Evolutionary conservation across 2,888 invertebrate genomes (phyloP).

Genomic region (Cantharis lateralis): DNA sequence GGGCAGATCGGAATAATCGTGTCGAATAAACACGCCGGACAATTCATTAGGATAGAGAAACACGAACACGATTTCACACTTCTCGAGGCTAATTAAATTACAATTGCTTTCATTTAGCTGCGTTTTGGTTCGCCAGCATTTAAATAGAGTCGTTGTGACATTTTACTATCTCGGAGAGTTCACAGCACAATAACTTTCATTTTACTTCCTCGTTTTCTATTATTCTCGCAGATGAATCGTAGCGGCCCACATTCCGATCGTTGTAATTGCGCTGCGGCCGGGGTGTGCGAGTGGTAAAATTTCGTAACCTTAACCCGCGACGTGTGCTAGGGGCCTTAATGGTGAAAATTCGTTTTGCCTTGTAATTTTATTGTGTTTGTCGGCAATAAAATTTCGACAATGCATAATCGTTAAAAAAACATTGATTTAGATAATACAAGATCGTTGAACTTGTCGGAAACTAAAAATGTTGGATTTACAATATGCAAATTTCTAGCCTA

Average conservation of each 20-base stretch:
- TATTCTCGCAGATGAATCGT: too few relatives aligned
- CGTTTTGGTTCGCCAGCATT: not conserved
- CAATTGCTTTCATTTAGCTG: constrained; percentile 8
- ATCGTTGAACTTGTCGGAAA: not conserved
- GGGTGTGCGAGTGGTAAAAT: too few relatives aligned
- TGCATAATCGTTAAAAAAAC: not conserved
- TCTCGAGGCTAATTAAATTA: constrained; percentile 22
- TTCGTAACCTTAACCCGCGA: too few relatives aligned
- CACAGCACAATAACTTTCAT: not conserved
- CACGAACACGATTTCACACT: constrained; percentile 24
- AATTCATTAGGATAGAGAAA: constrained; percentile 22
- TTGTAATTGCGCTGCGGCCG: not conserved
- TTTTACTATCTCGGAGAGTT: not conserved
- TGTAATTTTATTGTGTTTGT: not conserved
- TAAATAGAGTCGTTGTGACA: not conserved
- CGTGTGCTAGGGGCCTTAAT: too few relatives aligned
- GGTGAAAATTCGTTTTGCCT: not conserved
- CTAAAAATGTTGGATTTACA: not conserved
- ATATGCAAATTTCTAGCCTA: not conserved
- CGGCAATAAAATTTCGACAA: not conserved
- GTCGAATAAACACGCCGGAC: constrained; percentile 11
- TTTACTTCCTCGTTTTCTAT: not conserved
- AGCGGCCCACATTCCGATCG: not conserved
- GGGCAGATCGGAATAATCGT: not conserved
- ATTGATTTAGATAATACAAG: not conserved